Base-by-base conservation (phyloP, 2,113 vertebrate genomes). In the Mesocricetus auratus region DNA sequence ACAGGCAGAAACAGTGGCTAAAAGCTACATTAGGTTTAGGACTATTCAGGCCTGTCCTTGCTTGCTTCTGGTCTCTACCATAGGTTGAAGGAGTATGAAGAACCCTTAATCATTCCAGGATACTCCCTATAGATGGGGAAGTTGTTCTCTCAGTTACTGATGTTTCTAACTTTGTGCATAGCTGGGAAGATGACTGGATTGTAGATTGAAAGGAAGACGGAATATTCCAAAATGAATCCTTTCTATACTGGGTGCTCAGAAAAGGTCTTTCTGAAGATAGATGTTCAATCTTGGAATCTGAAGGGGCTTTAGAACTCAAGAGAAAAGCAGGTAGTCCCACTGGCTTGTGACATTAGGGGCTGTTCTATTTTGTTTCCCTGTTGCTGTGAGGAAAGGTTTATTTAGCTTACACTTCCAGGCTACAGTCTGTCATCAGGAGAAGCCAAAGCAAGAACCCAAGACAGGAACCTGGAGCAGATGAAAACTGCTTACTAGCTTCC, bases 191-290 rank as follows among this genome's bases (percentile, higher is more conserved):
- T 9, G 29, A 3, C 26, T 39, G 31, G 2, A 8, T 5, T 93
- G 6, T 56, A 75, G 29, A 42, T 5, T 19, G 56, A 56, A 95
- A 93, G 15, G 1, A 47, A 79, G 26, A 11, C 15, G 53, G 7
- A 58, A 2, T 33, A 5, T 17, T 2, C 1, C 21, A 79, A 33
- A 83, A 68, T 4, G 1, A 0, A 47, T 75, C 36, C 16, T 92
- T 69, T 95, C 83, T 77, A 5, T 15, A 77, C 24, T 42, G 15
- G 0, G 1, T 64, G 22, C 53, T 94, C 47, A 74, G 15, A 22
- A 22, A 85, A 3, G 2, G 0, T 0, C 10, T 29, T 22, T 90
- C 5, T 11, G 42, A 8, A 16, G 64, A 45, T 0, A 33, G 13
- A 66, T 21, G 21, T 31, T 36, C 6, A 31, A 21, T 31, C 19